Base-by-base conservation (phyloP, 2,888 invertebrate species). In the Scaptodrosophila latifasciaeformis region DNA sequence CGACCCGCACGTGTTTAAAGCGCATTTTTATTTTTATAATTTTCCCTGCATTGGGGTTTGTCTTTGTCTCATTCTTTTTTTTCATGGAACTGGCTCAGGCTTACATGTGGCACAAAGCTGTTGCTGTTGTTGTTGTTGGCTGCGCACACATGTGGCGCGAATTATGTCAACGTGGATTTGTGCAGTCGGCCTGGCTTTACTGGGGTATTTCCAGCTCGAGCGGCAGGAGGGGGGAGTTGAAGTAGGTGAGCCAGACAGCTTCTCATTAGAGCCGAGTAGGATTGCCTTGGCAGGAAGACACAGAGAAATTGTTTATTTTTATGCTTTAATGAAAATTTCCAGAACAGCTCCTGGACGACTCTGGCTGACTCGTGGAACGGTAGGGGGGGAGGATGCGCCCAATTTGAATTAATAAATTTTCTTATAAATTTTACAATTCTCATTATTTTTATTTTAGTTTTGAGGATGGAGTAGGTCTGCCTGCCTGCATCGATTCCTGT, bases 101-200 rank as follows among this genome's bases (percentile, higher is more conserved):
- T 42, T 42, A 19, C 42, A 34, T 19, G 42, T n/a, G n/a, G n/a
- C 21, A 42, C n/a, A n/a, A n/a, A 24, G 57, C 12, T 21, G 42
- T 40, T 29, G 54, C 45, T 45, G 49, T 7, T 24, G 43, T 18
- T 54, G 43, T 50, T 52, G 13, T 43, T 46, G 51, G 59, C 40
- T 65, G 57, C 60, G 54, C 59, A 57, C 70, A 70, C 78, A 75
- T 78, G 79, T 64, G 78, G 58, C 64, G 53, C 71, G 59, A 74
- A 69, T 61, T 67, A 69, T 75, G 75, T 75, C 79, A 78, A 67
- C 75, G 67, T 59, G 70, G 67, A 65, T 78, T 78, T 67, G 65
- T 54, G 52, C 13, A 52, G 55, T 47, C 48, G 44, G 30, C 53
- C 47, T 30, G 35, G 30, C 54, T 34, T 47, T 19, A n/a, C n/a